Evolutionary conservation across 2,797 vertebrate species (phyloP), one percentile per base, ranked within the genome.

Genomic region (Xiphophorus birchmanni): DNA sequence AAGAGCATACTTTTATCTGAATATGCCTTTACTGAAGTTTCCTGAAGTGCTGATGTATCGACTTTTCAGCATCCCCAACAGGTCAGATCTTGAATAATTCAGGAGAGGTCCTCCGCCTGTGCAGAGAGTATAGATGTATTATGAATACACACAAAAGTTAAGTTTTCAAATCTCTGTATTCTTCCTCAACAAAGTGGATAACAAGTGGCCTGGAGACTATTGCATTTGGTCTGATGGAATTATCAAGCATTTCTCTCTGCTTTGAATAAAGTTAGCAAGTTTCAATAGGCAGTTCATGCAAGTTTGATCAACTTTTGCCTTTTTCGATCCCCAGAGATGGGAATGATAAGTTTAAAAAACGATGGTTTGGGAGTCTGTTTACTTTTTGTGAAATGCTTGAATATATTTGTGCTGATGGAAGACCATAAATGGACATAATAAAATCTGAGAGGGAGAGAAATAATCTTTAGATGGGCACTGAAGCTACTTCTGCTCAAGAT

Each of bases 1-100:
- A 83, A 87, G 74, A 83, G 56, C 58, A 44, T 50, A 81, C 86
- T 82, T 85, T 82, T 60, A 74, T 84, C 50, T 78, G 67, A 81
- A 80, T 82, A 73, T 54, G 65, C 73, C 40, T 37, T 75, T 77
- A 72, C 79, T 73, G 56, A 88, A 79, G 85, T 92, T 91, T 92
- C 88, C 87, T 86, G 84, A 93, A 93, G 83, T 90, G 90, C 91
- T 93, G 91, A 94, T 92, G 82, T 91, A 81, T 89, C 79, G 89
- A 86, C 83, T 93, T 92, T 88, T 81, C 47, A 11, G 87, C 90
- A 87, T 84, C 84, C 86, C 91, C 89, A 89, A 92, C 91, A 91
- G 90, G 90, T 93, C 86, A 82, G 82, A 90, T 81, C 45, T 37
- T 93, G 92, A 93, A 94, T 95, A 87, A 93, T 94, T 93, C 93